phyloP scores from a whole-genome alignment of 1,140 invertebrate genomes.

The Diprion similis region DNA sequence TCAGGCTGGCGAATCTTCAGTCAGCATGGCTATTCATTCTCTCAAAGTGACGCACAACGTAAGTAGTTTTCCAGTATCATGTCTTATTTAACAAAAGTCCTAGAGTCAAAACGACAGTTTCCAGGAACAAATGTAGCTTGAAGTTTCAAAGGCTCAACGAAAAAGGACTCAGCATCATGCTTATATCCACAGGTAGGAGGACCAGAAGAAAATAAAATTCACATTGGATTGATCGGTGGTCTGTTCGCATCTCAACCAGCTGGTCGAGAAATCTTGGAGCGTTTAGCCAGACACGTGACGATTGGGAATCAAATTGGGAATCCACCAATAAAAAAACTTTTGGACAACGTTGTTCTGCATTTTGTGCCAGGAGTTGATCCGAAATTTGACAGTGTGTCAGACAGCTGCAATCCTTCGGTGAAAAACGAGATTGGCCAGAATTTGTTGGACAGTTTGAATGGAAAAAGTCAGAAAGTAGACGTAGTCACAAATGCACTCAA shows the following conservation, averaged over 20 bases:
- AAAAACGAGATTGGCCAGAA: constrained; percentile 67
- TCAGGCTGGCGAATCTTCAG: constrained; percentile 65
- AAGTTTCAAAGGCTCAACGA: too few species aligned
- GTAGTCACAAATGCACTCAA: constrained; percentile 65
- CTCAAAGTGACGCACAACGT: constrained; percentile 72
- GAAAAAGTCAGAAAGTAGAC: constrained; percentile 48
- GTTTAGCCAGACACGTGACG: constrained; percentile 82
- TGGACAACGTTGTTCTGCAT: constrained; percentile 79
- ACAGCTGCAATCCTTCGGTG: constrained; percentile 57
- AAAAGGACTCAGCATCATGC: too few species aligned
- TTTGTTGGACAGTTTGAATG: constrained; percentile 59
- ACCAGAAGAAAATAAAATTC: constrained; percentile 80
- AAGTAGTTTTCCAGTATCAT: constrained; percentile 32
- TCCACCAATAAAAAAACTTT: constrained; percentile 66
- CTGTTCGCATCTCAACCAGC: constrained; percentile 83
- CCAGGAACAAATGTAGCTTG: neutral
- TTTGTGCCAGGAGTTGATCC: constrained; percentile 77
- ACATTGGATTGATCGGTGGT: constrained; percentile 83
- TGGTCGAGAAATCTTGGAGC: constrained; percentile 83
- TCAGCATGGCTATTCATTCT: constrained; percentile 68
- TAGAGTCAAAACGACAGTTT: constrained; percentile 11
- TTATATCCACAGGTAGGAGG: constrained; percentile 65
- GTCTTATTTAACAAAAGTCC: neutral
- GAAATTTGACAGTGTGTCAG: constrained; percentile 59
- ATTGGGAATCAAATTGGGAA: constrained; percentile 73